A percentile compares a stretch with the other conserved stretches of the same genome.
These are phyloP conservation scores for Chanos chanos DNA, from an alignment of 2,797 vertebrate genomes.

Conservation along the genomic window DNA sequence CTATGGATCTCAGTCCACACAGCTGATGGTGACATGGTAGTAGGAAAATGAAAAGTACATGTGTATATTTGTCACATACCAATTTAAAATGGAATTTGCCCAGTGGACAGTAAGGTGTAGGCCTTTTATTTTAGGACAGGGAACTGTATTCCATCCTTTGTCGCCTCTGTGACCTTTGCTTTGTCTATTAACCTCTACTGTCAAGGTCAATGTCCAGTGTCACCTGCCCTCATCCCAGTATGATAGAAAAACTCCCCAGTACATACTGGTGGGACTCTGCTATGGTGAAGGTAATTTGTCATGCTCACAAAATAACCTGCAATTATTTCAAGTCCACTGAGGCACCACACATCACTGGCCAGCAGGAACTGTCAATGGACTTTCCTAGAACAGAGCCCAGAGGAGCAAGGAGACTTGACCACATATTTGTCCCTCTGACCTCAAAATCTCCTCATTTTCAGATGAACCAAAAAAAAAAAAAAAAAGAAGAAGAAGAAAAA, in stretches of 20 bases:
- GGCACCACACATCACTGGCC: constrained; percentile 41
- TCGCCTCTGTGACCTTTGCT: constrained; percentile 13
- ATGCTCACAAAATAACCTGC: constrained; percentile 53
- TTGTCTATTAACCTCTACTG: constrained; percentile 37
- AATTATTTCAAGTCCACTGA: constrained; percentile 53
- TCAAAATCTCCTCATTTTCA: not conserved
- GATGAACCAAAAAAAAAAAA: too few relatives aligned
- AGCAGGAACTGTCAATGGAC: constrained; percentile 20
- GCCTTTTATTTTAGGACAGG: constrained; percentile 3
- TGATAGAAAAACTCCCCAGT: constrained; percentile 37
- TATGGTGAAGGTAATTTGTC: constrained; percentile 56
- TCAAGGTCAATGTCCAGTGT: constrained; percentile 44
- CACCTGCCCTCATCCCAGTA: constrained; percentile 41
- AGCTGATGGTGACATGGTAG: too few relatives aligned
- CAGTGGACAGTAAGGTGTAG: too few relatives aligned
- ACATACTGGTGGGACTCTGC: constrained; percentile 39
- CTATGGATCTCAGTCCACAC: too few relatives aligned
- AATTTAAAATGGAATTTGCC: too few relatives aligned
- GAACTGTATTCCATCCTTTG: constrained; percentile 11
- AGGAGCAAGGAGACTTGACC: constrained; percentile 12
- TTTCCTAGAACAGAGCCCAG: constrained; percentile 16
- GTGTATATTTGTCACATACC: too few relatives aligned
- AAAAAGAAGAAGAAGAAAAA: too few relatives aligned
- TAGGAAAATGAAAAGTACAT: too few relatives aligned
- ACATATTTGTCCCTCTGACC: constrained; percentile 1